Conservation (phyloP, 2,888 invertebrate species). For the Patella ulyssiponensis region DNA sequence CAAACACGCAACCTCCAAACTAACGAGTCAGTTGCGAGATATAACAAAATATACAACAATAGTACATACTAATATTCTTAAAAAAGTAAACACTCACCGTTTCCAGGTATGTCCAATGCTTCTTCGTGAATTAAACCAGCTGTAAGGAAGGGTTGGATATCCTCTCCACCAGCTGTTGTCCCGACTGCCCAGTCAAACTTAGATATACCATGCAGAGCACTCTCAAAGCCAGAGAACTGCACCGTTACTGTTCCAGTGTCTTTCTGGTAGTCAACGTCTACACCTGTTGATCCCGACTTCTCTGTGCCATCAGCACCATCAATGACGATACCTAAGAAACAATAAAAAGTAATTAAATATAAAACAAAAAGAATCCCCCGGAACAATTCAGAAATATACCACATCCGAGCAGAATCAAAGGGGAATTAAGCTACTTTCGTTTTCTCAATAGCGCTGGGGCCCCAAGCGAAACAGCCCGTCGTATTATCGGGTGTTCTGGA, state of each 20-base stretch:
- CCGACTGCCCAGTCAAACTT: conserved; percentile 55
- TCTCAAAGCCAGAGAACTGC: conserved; percentile 50
- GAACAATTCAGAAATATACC: no score
- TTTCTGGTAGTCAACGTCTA: conserved; percentile 46
- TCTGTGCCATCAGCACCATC: conserved; percentile 40
- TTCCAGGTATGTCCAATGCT: conserved; percentile 35
- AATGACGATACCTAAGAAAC: conserved; percentile 35
- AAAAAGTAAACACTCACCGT: conserved; percentile 27
- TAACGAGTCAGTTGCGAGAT: no score
- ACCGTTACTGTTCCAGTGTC: conserved; percentile 46
- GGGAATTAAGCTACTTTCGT: no score
- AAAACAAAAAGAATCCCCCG: no score
- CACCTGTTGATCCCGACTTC: conserved; percentile 28
- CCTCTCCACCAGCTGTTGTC: conserved; percentile 45
- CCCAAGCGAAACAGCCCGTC: no score
- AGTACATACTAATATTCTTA: not conserved
- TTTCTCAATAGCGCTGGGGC: no score
- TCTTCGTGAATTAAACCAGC: conserved; percentile 42
- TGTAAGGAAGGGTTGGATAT: conserved; percentile 46
- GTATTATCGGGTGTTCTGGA: no score
- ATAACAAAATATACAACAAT: not conserved
- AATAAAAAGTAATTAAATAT: no score
- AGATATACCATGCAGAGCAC: conserved; percentile 47
- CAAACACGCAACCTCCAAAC: no score
- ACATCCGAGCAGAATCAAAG: no score